Conservation (phyloP, 2,797 vertebrate species). For the Pogoniulus pusillus region DNA sequence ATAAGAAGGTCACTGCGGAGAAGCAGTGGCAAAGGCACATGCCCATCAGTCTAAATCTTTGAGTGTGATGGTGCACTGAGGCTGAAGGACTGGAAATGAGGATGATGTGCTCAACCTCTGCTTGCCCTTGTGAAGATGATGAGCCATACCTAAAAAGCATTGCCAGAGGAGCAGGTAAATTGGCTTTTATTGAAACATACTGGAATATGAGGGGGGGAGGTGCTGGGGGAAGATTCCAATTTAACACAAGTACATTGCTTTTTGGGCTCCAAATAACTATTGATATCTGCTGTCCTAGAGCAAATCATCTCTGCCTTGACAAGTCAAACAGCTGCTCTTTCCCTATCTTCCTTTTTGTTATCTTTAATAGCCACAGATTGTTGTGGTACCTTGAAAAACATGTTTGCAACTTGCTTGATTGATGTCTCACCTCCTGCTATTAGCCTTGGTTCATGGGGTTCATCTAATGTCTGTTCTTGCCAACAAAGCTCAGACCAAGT, state of each 20-base stretch:
- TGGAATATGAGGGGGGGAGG: background rate
- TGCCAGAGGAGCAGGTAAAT: slow-evolving; percentile 48
- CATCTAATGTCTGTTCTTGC: background rate
- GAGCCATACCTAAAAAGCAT: slow-evolving; percentile 34
- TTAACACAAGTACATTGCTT: slow-evolving; percentile 46
- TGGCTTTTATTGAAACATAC: slow-evolving; percentile 61
- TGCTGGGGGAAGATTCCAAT: slow-evolving; percentile 17
- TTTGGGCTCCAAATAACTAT: slow-evolving; percentile 60
- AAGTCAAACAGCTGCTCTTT: slow-evolving; percentile 50
- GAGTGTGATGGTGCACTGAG: background rate
- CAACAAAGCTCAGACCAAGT: background rate
- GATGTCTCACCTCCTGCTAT: slow-evolving; percentile 28
- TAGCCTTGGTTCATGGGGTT: slow-evolving; percentile 30
- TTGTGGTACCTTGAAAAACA: slow-evolving; percentile 25
- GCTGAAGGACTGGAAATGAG: slow-evolving; percentile 26
- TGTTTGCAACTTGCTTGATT: background rate
- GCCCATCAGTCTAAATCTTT: slow-evolving; percentile 16
- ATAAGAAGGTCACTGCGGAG: background rate
- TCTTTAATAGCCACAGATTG: slow-evolving; percentile 43
- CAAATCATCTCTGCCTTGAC: slow-evolving; percentile 56
- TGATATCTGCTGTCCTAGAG: slow-evolving; percentile 61
- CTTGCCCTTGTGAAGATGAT: slow-evolving; percentile 52
- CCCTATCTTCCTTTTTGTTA: slow-evolving; percentile 47
- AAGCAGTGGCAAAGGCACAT: background rate
- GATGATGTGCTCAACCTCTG: slow-evolving; percentile 29